Conservation (phyloP, 2,888 invertebrate genomes). For the Creontiades dilutus region DNA sequence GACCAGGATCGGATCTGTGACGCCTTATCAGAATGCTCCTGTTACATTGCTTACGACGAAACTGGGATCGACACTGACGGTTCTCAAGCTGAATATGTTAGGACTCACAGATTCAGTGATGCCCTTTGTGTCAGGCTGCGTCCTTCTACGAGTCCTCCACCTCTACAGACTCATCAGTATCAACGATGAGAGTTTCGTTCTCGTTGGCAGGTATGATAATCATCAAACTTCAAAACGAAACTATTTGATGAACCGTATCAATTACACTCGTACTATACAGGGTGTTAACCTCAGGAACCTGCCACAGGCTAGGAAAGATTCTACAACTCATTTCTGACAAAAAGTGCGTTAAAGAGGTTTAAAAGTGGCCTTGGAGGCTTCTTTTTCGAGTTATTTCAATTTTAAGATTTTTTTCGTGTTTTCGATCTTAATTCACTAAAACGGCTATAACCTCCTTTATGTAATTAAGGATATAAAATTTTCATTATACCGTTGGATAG, state of each 20-base stretch:
- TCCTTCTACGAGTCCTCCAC: slow-evolving; percentile 66
- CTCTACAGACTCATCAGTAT: slow-evolving; percentile 71
- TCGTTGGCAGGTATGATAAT: slow-evolving; percentile 52
- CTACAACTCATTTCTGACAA: too few relatives aligned
- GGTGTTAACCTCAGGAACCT: too few relatives aligned
- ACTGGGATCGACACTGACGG: slow-evolving; percentile 56
- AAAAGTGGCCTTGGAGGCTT: too few relatives aligned
- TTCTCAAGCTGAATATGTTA: slow-evolving; percentile 73
- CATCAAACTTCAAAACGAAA: neutral
- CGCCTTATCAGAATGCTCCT: slow-evolving; percentile 71
- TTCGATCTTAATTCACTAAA: too few relatives aligned
- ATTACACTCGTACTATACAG: too few relatives aligned
- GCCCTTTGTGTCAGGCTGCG: slow-evolving; percentile 54
- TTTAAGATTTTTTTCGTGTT: too few relatives aligned
- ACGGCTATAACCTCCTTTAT: too few relatives aligned
- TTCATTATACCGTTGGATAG: too few relatives aligned
- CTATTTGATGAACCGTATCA: neutral
- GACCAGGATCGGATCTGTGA: slow-evolving; percentile 68
- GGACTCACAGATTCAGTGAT: slow-evolving; percentile 70
- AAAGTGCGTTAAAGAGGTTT: too few relatives aligned
- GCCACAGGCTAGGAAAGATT: too few relatives aligned
- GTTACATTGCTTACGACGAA: slow-evolving; percentile 50
- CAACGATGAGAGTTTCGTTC: slow-evolving; percentile 69
- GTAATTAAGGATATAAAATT: too few relatives aligned
- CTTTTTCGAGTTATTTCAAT: too few relatives aligned